Base-by-base conservation (phyloP, 2,113 vertebrate species). In the Laticauda colubrina region DNA sequence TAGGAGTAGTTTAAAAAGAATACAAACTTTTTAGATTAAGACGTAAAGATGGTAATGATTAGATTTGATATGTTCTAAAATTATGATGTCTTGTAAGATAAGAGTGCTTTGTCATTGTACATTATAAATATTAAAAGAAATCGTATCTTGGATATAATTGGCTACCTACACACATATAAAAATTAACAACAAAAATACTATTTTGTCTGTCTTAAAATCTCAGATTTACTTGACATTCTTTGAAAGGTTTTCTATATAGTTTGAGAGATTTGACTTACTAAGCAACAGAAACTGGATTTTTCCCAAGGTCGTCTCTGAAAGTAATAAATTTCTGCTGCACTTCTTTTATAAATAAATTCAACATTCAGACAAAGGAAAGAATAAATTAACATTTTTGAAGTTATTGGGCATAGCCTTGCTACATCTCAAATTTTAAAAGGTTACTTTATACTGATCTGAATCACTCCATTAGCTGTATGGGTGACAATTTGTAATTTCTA, bases 1-100 rank as follows among this genome's bases (percentile, higher is more conserved):
- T 43, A 75, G 14, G 56, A 91, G 0, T 94, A 88, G 45, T 95
- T 69, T 48, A 89, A 93, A 57, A 90, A 89, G 93, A 7, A 94
- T 97, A 96, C 94, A 93, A 93, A 59, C 51, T 5, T 34, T 95
- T 88, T 91, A 51, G 45, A 95, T 91, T 5, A 4, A 29, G 85
- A 94, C 93, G 91, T 12, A 34, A 15, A 92, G 26, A 56, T 87
- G 59, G 45, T 21, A 59, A 26, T 75, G 53, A 9, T 45, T 55
- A 61, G 10, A 29, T 85, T 81, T 93, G 48, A 90, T 48, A 87
- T 86, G 53, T 20, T n/a, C 23, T 75, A 54, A 39, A 39, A 18
- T 81, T 43, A 92, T 88, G 26, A 88, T 69, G 86, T 39, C 75
- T 23, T 26, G 39, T 48, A 57, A 91, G n/a, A 85, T 39, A 55